Evolutionary conservation across 1,140 invertebrate species (phyloP), one percentile per base, ranked within the genome.

Genomic region (Cryptotermes secundus): DNA sequence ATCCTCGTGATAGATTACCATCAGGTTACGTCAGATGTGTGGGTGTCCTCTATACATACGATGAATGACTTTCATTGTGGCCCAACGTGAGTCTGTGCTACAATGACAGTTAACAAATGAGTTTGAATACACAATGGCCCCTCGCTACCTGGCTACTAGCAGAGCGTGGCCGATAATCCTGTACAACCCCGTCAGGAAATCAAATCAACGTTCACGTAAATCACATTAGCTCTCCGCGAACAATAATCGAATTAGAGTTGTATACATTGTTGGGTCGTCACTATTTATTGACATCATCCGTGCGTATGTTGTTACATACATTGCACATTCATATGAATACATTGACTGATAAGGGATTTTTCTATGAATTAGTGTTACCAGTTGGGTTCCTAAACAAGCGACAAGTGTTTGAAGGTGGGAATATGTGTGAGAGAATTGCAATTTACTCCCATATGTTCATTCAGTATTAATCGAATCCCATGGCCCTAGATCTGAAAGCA

Each of bases 81-180:
- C n/a, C n/a, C n/a, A n/a, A n/a, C n/a, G 45, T 49, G 45, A 49
- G 45, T 19, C 22, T 72, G 59, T 10, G 7, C 3, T n/a, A 12
- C 59, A n/a, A 3, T 72, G 59, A 72, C 59, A 72, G 59, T 72
- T 72, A 72, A 72, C 59, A 72, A 72, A 72, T 72, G 59, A 72
- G 59, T 72, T 6, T n/a, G 59, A 72, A 72, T 72, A 72, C 59
- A 72, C 59, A 72, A 72, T n/a, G 59, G 59, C 3, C 45, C 26
- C n/a, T 72, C n/a, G 59, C 45, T 72, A 72, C 59, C 59, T 72
- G 59, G n/a, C 6, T 49, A 3, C 45, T 12, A 22, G 45, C 45
- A 19, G 45, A 49, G 14, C 45, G 19, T 49, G 19, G 45, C 45
- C 45, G 45, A 14, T 49, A 49, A 49, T 49, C 45, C 45, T 49